phyloP scores from a whole-genome alignment of 2,888 invertebrate species.

The Scelioninae gen. 2 region DNA sequence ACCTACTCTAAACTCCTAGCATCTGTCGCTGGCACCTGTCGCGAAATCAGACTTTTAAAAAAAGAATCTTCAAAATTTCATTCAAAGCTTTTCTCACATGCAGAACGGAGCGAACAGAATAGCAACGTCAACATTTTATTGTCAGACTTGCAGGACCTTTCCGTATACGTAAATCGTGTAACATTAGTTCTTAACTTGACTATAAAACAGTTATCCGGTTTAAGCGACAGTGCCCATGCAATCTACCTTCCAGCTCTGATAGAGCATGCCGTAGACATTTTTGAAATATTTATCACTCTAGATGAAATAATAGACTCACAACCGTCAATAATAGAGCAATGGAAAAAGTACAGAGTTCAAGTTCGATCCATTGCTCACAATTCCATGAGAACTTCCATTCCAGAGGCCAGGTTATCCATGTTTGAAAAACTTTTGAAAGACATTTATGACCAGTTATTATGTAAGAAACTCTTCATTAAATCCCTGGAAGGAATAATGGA shows the following conservation, averaged over 20 bases:
- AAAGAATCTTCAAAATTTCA: slow-evolving; percentile 81
- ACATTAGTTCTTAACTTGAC: slow-evolving; percentile 67
- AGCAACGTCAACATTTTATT: slow-evolving; percentile 66
- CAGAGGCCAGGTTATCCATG: slow-evolving; percentile 80
- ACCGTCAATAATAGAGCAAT: slow-evolving; percentile 80
- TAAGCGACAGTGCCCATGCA: slow-evolving; percentile 67
- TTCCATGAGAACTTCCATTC: slow-evolving; percentile 79
- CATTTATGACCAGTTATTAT: slow-evolving; percentile 81
- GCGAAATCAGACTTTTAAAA: slow-evolving; percentile 84
- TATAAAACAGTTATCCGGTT: slow-evolving; percentile 68
- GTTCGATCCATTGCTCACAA: slow-evolving; percentile 82
- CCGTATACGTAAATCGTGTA: slow-evolving; percentile 68
- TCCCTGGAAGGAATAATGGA: slow-evolving; percentile 75
- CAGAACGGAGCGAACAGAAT: slow-evolving; percentile 74
- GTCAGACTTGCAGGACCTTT: slow-evolving; percentile 71
- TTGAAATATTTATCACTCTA: slow-evolving; percentile 81
- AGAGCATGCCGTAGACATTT: slow-evolving; percentile 81
- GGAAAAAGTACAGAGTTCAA: slow-evolving; percentile 86
- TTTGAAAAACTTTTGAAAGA: slow-evolving; percentile 84
- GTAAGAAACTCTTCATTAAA: slow-evolving; percentile 76
- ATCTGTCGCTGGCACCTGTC: slow-evolving; percentile 86
- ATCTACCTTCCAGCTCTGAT: slow-evolving; percentile 74
- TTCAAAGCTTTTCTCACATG: slow-evolving; percentile 73
- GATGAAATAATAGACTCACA: slow-evolving; percentile 81
- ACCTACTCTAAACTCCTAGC: slow-evolving; percentile 86